Conservation (phyloP, 2,797 vertebrate species). For the Harpagifer antarcticus region DNA sequence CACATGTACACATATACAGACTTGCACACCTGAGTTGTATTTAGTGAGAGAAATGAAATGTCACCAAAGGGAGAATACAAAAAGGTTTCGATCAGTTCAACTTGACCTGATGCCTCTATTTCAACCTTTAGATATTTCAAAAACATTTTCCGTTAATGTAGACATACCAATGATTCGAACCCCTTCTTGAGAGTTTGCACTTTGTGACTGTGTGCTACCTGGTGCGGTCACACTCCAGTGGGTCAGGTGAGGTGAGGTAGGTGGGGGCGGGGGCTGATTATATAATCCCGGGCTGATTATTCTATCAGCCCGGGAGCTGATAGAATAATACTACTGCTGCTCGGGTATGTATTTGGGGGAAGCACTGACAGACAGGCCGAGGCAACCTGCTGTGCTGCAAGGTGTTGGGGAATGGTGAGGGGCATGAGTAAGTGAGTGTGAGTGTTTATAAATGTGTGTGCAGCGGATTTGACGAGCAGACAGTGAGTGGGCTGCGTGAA, state of each 20-base stretch:
- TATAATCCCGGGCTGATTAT: too few relatives aligned
- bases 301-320: slow-evolving; percentile 55
- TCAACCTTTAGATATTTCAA: slow-evolving; percentile 24
- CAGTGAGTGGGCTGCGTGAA: slow-evolving; percentile 75
- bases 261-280: background rate
- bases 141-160: slow-evolving; percentile 19
- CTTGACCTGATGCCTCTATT: background rate
- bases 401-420: slow-evolving; percentile 42
- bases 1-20: background rate
- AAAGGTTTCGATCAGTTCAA: background rate
- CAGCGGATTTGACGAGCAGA: slow-evolving; percentile 59
- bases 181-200: slow-evolving; percentile 45
- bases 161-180: slow-evolving; percentile 44
- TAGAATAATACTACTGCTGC: slow-evolving; percentile 52
- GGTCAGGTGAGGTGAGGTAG: slow-evolving; percentile 26
- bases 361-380: slow-evolving; percentile 64
- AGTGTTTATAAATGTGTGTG: slow-evolving; percentile 31
- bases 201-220: slow-evolving; percentile 54
- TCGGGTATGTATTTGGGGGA: slow-evolving; percentile 54
- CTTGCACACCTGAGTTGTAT: background rate
- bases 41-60: background rate
- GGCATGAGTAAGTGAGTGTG: slow-evolving; percentile 24
- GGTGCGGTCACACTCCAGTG: slow-evolving; percentile 55
- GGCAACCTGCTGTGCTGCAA: slow-evolving; percentile 65
- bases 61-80: slow-evolving; percentile 5